Conservation (phyloP, 2,888 invertebrate genomes). For the Lobophora halterata region DNA sequence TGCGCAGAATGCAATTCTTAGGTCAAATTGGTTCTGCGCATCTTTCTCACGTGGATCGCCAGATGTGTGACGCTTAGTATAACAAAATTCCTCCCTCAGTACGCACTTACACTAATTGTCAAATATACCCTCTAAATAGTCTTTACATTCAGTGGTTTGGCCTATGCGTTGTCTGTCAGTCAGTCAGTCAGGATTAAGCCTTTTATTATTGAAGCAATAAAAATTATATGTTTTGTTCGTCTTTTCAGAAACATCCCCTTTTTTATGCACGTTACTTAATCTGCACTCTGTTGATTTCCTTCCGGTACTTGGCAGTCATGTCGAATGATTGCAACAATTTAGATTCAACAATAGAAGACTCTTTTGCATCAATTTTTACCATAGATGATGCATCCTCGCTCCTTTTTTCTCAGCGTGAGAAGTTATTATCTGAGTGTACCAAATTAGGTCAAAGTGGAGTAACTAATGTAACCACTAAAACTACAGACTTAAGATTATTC, state of each 20-base stretch:
- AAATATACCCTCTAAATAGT: too few species aligned
- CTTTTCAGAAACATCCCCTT: conserved; percentile 15
- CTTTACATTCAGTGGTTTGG: too few species aligned
- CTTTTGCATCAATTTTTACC: conserved; percentile 35
- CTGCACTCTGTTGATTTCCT: conserved; percentile 43
- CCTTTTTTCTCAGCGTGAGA: conserved; percentile 57
- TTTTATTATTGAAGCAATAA: too few species aligned
- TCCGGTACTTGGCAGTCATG: conserved; percentile 40
- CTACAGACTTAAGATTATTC: conserved; percentile 32
- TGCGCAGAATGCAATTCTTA: too few species aligned
- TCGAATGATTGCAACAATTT: conserved; percentile 29
- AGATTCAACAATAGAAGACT: conserved; percentile 28
- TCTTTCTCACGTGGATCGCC: too few species aligned
- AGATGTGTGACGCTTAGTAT: too few species aligned
- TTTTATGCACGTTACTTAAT: conserved; percentile 38
- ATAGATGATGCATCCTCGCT: conserved; percentile 43
- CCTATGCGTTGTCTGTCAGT: too few species aligned
- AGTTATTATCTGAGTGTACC: conserved; percentile 57
- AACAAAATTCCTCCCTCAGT: too few species aligned
- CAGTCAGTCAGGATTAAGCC: too few species aligned
- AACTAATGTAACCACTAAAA: conserved; percentile 40
- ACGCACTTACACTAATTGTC: too few species aligned
- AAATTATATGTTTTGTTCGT: conserved; percentile 11
- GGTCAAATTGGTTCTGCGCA: too few species aligned
- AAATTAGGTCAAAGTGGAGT: conserved; percentile 60